phyloP scores from a whole-genome alignment of 2,113 vertebrate genomes.

The Corythornis vintsioides region DNA sequence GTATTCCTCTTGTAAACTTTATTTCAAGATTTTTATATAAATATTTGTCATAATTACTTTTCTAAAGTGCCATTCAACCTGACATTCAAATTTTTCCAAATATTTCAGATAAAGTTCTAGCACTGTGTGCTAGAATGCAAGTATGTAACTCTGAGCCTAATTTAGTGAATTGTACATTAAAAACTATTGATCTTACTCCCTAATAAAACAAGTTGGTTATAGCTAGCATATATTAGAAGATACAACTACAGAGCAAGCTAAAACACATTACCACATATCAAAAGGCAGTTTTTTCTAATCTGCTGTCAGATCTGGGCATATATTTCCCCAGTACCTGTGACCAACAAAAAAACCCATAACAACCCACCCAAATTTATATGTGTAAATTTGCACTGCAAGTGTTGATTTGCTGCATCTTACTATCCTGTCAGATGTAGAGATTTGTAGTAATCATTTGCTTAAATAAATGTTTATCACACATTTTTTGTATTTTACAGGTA shows the following conservation, averaged over 20 bases:
- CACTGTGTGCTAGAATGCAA: background rate
- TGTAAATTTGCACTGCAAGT: background rate
- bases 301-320: background rate
- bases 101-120: background rate
- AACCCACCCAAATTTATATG: background rate
- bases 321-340: background rate
- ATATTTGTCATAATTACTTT: background rate
- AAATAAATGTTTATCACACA: background rate
- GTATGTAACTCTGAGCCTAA: background rate
- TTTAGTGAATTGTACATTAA: background rate
- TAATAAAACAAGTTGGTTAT: background rate
- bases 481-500: background rate
- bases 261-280: background rate
- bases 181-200: background rate
- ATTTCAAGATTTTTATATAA: background rate
- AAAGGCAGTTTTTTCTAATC: background rate
- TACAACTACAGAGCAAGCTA: background rate
- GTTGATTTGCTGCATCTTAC: rapidly evolving
- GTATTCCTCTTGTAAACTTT: background rate
- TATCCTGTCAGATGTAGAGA: background rate
- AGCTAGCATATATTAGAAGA: background rate
- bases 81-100: background rate
- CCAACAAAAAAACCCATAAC: background rate
- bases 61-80: background rate
- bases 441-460: background rate